phyloP scores from a whole-genome alignment of 1,140 invertebrate genomes.

The Linepithema humile region DNA sequence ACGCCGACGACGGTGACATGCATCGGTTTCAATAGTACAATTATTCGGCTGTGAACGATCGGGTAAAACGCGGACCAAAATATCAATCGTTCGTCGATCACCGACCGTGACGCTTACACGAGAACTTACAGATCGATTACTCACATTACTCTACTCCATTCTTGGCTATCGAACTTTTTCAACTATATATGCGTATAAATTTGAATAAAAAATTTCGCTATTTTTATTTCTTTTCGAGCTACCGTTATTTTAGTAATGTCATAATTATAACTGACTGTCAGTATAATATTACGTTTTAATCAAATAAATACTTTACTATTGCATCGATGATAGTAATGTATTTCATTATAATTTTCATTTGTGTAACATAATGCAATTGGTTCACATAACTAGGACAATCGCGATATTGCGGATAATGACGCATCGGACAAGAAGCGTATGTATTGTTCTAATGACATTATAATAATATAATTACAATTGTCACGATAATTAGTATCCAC shows the following conservation, averaged over 20 bases:
- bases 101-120: neutral
- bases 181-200: neutral
- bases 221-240: neutral
- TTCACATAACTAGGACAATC: conserved; percentile 23
- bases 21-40: conserved; percentile 20
- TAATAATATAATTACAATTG: conserved; percentile 38
- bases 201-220: neutral
- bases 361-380: conserved; percentile 22
- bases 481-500: neutral
- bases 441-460: conserved; percentile 26
- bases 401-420: conserved; percentile 24
- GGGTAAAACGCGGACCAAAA: neutral
- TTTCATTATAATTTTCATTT: conserved; percentile 37
- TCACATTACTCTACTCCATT: neutral
- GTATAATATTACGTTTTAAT: conserved; percentile 14
- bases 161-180: neutral
- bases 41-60: neutral
- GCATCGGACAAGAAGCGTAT: neutral
- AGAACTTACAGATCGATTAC: neutral
- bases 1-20: neutral
- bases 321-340: neutral
- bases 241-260: neutral
- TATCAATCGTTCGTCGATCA: conserved; percentile 1
- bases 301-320: neutral
- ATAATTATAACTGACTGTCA: neutral